Evolutionary conservation across 2,797 vertebrate species (phyloP), one percentile per base, ranked within the genome.

Genomic region (Merluccius polli): DNA sequence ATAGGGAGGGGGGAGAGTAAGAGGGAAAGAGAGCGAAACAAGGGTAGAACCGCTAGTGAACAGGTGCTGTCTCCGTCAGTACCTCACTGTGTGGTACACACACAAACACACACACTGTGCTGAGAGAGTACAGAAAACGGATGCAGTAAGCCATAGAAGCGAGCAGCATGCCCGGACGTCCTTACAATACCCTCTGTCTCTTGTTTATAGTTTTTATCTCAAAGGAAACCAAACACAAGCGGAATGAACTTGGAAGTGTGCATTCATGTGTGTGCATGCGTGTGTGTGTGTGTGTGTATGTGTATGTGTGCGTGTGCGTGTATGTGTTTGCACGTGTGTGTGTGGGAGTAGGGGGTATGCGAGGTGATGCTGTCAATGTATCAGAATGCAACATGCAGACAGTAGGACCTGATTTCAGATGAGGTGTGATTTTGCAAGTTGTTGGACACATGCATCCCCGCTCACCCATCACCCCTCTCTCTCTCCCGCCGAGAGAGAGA

Each of bases 261-360:
- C 41, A 44, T 35, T 8, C 48, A 48, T 74, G 59, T 72, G 71
- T 71, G 35, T 68, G n/a, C 72, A 5, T 63, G 21, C 29, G 63
- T 73, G 72, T 48, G 70, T 33, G 21, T 67, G 59, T 71, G 5
- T 63, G n/a, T n/a, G 4, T 71, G 15, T 38, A 71, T 15, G 71
- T 6, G 41, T 18, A 9, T 15, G n/a, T 38, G 16, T 80, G 78
- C 79, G 73, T 81, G 68, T 80, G 75, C 82, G 87, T 90, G 86
- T 88, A 86, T 80, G 77, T 74, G 75, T 69, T 83, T 6, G 41
- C 12, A 9, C 8, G n/a, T 38, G 16, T 80, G 78, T 80, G 73
- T 81, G 68, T 80, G 75, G 83, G 87, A 90, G 86, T 88, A 86
- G 90, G 88, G 88, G 89, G 87, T 91, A 93, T 88, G 89, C 94